A percentile compares a stretch with the other conserved stretches of the same genome.
These are phyloP conservation scores for Myxocyprinus asiaticus DNA, from an alignment of 2,113 vertebrate genomes.

Conservation along the genomic window DNA sequence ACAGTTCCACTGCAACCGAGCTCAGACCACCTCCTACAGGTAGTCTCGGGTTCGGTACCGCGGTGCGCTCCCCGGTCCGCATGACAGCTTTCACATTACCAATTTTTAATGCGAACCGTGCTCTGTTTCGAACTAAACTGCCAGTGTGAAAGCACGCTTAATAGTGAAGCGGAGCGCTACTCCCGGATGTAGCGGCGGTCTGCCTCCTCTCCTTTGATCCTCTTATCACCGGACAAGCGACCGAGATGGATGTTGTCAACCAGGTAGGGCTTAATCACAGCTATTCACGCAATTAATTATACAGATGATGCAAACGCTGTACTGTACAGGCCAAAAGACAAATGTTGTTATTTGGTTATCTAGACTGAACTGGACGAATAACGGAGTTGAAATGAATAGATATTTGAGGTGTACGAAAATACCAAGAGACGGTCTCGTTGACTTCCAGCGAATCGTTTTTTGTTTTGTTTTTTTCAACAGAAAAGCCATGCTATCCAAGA, in stretches of 20 bases:
- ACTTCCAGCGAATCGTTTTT: slow-evolving; percentile 11
- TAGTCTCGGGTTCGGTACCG: too few species aligned
- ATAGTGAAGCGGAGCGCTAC: background rate
- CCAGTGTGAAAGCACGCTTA: too few species aligned
- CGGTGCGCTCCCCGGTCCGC: too few species aligned
- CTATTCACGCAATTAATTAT: background rate
- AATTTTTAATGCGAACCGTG: too few species aligned
- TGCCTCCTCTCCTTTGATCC: slow-evolving; percentile 77
- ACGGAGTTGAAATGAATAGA: background rate
- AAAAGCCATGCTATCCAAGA: background rate
- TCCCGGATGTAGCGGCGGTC: slow-evolving; percentile 70
- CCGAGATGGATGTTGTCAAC: slow-evolving; percentile 86
- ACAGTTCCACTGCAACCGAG: too few species aligned
- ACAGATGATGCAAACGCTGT: background rate
- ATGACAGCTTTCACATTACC: too few species aligned
- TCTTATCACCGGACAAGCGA: slow-evolving; percentile 79
- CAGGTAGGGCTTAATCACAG: slow-evolving; percentile 76
- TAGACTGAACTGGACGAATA: background rate
- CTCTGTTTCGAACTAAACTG: too few species aligned
- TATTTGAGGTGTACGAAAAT: background rate
- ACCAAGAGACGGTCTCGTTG: background rate
- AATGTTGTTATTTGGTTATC: background rate
- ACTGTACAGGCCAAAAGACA: background rate
- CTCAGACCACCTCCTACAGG: too few species aligned
- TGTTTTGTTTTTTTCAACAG: background rate